Conservation (phyloP, 2,888 invertebrate species). For the Oxycera nigricornis region DNA sequence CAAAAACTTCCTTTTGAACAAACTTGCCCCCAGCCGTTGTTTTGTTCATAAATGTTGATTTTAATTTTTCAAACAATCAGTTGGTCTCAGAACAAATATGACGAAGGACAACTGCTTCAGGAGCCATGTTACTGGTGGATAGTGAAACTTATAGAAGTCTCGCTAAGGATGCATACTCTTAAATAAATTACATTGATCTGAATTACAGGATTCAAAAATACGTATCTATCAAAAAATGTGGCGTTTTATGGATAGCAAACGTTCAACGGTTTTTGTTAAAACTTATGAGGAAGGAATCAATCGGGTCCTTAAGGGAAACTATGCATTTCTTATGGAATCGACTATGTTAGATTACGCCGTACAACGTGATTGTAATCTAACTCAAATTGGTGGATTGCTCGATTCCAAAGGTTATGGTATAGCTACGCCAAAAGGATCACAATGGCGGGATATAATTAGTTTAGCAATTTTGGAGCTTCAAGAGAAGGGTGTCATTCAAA, state of each 20-base stretch:
- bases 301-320: conserved; percentile 85
- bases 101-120: too few relatives aligned
- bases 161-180: too few relatives aligned
- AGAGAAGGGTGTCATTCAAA: conserved; percentile 92
- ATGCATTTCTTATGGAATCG: conserved; percentile 98
- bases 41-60: too few relatives aligned
- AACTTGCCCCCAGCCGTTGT: too few relatives aligned
- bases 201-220: conserved; percentile 87
- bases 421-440: conserved; percentile 93
- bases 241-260: conserved; percentile 86
- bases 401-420: conserved; percentile 83
- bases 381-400: conserved; percentile 87
- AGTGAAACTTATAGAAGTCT: too few relatives aligned
- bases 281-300: conserved; percentile 92
- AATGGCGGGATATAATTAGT: conserved; percentile 97
- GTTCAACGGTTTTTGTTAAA: conserved; percentile 83
- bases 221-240: conserved; percentile 94
- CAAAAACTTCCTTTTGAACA: too few relatives aligned
- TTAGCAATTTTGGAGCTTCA: conserved; percentile 93
- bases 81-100: too few relatives aligned
- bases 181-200: too few relatives aligned
- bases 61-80: too few relatives aligned
- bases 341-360: conserved; percentile 96
- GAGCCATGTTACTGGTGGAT: too few relatives aligned
- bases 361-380: conserved; percentile 94